phyloP scores from a whole-genome alignment of 92 coral and sea anemone genomes.

The Siderastrea radians region DNA sequence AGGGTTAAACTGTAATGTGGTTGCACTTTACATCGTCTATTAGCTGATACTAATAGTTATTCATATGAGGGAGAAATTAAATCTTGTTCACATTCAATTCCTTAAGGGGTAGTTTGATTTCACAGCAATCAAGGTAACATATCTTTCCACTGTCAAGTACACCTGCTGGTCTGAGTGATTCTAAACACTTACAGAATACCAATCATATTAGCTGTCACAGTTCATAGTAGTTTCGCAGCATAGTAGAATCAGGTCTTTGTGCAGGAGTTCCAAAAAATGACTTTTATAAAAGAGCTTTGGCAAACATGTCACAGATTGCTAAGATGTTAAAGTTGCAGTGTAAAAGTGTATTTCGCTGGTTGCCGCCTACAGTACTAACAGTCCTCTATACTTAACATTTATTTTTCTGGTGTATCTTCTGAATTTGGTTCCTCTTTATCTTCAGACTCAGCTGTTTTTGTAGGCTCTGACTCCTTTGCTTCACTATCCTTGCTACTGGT shows the following conservation, averaged over 20 bases:
- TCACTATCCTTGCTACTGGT: slow-evolving; percentile 40
- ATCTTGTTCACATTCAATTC: too few relatives aligned
- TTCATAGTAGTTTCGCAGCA: not conserved
- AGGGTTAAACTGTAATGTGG: too few relatives aligned
- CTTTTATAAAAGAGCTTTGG: too few relatives aligned
- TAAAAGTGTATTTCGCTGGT: not conserved
- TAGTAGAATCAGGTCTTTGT: not conserved
- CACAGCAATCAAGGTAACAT: not conserved
- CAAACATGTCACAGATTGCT: too few relatives aligned
- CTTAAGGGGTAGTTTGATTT: not conserved
- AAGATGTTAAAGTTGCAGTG: not conserved
- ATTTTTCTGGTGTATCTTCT: slow-evolving; percentile 19
- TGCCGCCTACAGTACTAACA: not conserved
- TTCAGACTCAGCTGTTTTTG: slow-evolving; percentile 19
- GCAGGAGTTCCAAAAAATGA: not conserved
- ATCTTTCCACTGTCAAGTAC: not conserved
- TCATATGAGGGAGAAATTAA: too few relatives aligned
- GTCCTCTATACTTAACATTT: not conserved
- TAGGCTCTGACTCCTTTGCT: slow-evolving; percentile 45
- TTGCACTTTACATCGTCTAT: too few relatives aligned
- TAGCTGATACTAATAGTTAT: too few relatives aligned
- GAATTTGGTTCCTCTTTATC: slow-evolving; percentile 26
- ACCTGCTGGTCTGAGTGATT: not conserved
- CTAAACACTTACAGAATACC: not conserved
- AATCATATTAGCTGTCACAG: not conserved